These are phyloP conservation scores for Euplagia quadripunctaria DNA, from an alignment of 2,888 invertebrate species.

Conservation along the genomic window DNA sequence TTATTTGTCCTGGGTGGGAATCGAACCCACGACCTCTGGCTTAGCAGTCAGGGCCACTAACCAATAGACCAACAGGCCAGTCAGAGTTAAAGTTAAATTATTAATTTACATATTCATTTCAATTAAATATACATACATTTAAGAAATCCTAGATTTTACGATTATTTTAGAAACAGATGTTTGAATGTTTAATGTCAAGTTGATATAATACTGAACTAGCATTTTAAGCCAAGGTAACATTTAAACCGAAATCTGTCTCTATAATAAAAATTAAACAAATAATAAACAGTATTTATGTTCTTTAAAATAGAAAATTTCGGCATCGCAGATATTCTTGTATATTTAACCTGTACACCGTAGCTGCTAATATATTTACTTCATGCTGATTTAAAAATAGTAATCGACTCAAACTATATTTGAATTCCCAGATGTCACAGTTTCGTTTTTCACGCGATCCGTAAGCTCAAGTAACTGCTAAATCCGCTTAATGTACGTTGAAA, in stretches of 20 bases:
- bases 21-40: too few relatives aligned
- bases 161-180: background rate
- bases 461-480: conserved; percentile 67
- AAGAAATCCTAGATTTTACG: too few relatives aligned
- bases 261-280: background rate
- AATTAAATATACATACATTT: too few relatives aligned
- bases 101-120: too few relatives aligned
- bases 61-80: too few relatives aligned
- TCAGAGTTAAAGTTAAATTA: too few relatives aligned
- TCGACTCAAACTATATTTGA: conserved; percentile 61
- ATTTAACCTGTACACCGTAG: conserved; percentile 58
- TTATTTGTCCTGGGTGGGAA: too few relatives aligned
- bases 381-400: conserved; percentile 76
- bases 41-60: too few relatives aligned
- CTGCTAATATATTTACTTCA: conserved; percentile 64
- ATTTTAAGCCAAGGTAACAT: background rate
- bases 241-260: background rate
- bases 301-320: conserved; percentile 16
- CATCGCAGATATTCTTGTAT: conserved; percentile 39
- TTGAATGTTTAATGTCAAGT: background rate
- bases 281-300: conserved; percentile 4
- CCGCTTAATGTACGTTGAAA: conserved; percentile 29
- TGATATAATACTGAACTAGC: background rate
- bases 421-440: conserved; percentile 72
- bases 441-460: conserved; percentile 69